A percentile compares a stretch with the other conserved stretches of the same genome.
These are phyloP conservation scores for Ostrea denselamellosa DNA, from an alignment of 1,140 invertebrate species.

Conservation along the genomic window DNA sequence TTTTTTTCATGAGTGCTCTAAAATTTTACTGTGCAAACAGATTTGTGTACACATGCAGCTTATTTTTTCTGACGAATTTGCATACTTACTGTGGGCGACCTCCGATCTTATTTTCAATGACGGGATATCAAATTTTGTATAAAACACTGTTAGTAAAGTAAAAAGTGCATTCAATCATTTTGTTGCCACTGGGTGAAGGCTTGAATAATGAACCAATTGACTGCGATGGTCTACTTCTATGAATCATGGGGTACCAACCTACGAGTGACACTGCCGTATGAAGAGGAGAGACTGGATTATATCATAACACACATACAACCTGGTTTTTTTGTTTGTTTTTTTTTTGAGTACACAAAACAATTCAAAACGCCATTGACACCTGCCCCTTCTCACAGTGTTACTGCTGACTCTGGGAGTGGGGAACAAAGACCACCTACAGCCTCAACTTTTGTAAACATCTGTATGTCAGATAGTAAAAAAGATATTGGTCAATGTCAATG, in stretches of 20 bases:
- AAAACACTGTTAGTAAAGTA: background rate
- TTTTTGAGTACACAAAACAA: background rate
- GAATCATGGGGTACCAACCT: background rate
- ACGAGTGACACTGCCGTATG: background rate
- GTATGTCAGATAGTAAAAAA: background rate
- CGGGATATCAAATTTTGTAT: conserved; percentile 33
- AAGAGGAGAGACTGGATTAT: background rate
- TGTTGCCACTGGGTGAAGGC: background rate
- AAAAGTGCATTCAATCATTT: conserved; percentile 5
- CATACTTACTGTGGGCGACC: background rate
- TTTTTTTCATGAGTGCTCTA: too few relatives aligned
- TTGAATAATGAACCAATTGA: background rate
- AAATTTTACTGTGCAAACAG: too few relatives aligned
- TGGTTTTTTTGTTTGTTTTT: too few relatives aligned
- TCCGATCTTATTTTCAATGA: background rate
- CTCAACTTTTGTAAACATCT: background rate
- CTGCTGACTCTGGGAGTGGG: background rate
- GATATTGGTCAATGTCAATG: background rate
- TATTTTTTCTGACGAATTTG: background rate
- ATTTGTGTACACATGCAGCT: too few relatives aligned
- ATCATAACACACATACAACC: background rate
- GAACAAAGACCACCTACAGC: background rate
- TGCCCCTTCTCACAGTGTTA: background rate
- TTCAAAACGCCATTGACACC: background rate
- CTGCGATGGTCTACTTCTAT: background rate